Evolutionary conservation across 2,888 invertebrate species (phyloP).

Genomic region (Rhingia campestris): DNA sequence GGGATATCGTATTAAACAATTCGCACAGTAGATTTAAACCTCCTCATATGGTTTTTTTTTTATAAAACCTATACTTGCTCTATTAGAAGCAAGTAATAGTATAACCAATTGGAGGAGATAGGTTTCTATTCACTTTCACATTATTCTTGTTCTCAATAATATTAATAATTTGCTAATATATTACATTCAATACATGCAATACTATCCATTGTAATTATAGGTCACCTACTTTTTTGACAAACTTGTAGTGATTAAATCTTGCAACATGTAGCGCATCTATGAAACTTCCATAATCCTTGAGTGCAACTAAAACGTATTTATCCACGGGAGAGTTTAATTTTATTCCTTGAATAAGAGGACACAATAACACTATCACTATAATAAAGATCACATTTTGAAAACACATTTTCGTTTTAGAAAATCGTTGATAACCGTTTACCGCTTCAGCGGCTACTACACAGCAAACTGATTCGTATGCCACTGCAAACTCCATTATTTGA

Average conservation of each 20-base stretch:
- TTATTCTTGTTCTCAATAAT: too few relatives aligned
- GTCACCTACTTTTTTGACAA: constrained; percentile 60
- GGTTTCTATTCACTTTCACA: too few relatives aligned
- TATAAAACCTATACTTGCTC: too few relatives aligned
- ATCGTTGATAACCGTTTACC: constrained; percentile 8
- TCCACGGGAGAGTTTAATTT: constrained; percentile 56
- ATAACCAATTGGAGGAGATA: too few relatives aligned
- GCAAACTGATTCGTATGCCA: constrained; percentile 46
- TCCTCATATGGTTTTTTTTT: too few relatives aligned
- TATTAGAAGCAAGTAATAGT: too few relatives aligned
- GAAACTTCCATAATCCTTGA: constrained; percentile 65
- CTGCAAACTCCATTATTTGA: constrained; percentile 36
- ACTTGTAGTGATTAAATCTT: constrained; percentile 58
- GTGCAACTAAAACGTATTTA: constrained; percentile 62
- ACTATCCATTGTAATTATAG: too few relatives aligned
- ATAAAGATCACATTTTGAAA: constrained; percentile 42
- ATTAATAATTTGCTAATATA: too few relatives aligned
- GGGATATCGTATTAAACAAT: too few relatives aligned
- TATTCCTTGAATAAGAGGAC: constrained; percentile 26
- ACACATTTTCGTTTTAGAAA: constrained; percentile 28
- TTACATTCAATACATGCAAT: too few relatives aligned
- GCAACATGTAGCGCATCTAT: constrained; percentile 62
- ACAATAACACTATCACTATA: constrained; percentile 25
- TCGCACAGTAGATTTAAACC: too few relatives aligned
- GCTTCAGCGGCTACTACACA: constrained; percentile 42